phyloP scores from a whole-genome alignment of 2,888 invertebrate genomes.

The Synergus gifuensis region DNA sequence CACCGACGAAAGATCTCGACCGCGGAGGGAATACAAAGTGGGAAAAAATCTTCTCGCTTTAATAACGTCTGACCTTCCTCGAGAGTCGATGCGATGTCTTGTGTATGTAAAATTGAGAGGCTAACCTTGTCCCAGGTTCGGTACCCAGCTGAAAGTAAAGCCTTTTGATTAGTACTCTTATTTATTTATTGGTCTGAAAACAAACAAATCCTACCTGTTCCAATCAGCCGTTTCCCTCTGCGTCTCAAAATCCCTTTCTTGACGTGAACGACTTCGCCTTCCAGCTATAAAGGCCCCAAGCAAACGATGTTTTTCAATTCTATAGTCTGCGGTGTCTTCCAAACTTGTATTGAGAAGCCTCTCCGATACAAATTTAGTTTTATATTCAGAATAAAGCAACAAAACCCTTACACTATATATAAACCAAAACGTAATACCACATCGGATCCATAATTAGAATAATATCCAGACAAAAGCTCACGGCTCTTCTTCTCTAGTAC shows the following conservation, averaged over 20 bases:
- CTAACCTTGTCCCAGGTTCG: conserved; percentile 31
- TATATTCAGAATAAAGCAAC: too few species aligned
- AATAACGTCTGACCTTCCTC: conserved; percentile 26
- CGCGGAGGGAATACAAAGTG: conserved; percentile 26
- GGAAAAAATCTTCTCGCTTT: conserved; percentile 14
- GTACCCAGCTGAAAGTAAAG: not conserved
- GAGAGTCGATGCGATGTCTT: not conserved
- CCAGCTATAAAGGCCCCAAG: not conserved
- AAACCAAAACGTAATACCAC: too few species aligned
- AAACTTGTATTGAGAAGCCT: too few species aligned
- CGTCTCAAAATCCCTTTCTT: too few species aligned
- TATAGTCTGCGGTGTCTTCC: too few species aligned
- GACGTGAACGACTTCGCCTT: too few species aligned
- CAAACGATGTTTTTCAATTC: not conserved
- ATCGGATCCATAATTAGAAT: not conserved
- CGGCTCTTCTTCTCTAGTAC: not conserved
- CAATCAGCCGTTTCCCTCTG: not conserved
- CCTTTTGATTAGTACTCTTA: not conserved
- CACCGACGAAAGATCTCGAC: conserved; percentile 16
- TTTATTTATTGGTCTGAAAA: not conserved
- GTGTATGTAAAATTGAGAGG: conserved; percentile 44
- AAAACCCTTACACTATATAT: too few species aligned
- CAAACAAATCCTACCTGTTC: not conserved
- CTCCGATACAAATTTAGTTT: too few species aligned
- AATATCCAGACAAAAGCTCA: not conserved